A percentile compares a stretch with the other conserved stretches of the same genome.
phyloP scores from a whole-genome alignment of 2,113 vertebrate genomes.

The Myiagra hebetior region DNA sequence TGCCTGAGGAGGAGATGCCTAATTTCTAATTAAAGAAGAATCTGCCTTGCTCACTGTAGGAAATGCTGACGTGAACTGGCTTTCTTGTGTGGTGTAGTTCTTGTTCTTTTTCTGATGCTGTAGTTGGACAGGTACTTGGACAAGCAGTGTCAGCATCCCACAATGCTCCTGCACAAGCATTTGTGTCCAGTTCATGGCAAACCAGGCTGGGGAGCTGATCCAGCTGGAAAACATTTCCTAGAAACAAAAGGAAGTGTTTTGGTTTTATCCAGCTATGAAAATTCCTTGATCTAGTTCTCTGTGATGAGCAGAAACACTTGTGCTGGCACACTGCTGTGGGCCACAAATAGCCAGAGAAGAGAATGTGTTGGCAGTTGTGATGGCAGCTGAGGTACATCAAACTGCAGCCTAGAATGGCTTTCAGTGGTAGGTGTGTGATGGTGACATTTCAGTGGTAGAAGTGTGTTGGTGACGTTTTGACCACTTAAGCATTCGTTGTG shows the following conservation, averaged over 20 bases:
- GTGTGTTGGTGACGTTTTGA: background rate
- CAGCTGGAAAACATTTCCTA: background rate
- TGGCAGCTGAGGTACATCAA: background rate
- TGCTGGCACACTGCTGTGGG: background rate
- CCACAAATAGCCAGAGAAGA: background rate
- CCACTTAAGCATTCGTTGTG: background rate
- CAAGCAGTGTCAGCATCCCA: background rate
- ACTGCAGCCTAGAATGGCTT: background rate
- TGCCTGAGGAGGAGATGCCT: background rate
- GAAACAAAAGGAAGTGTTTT: background rate
- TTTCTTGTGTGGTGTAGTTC: background rate
- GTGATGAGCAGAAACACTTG: background rate
- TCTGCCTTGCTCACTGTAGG: background rate
- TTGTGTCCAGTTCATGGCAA: background rate
- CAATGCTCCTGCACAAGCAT: background rate
- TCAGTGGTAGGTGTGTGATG: background rate
- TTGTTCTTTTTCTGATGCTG: accelerated
- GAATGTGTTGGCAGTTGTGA: background rate
- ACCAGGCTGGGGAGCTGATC: background rate
- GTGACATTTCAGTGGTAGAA: background rate
- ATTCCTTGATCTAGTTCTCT: background rate
- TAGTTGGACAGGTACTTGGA: background rate
- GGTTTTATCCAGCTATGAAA: background rate
- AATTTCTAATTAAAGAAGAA: background rate
- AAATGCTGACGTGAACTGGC: background rate